These are phyloP conservation scores for Leptinotarsa haldemani DNA, from an alignment of 2,888 invertebrate species.

Conservation along the genomic window DNA sequence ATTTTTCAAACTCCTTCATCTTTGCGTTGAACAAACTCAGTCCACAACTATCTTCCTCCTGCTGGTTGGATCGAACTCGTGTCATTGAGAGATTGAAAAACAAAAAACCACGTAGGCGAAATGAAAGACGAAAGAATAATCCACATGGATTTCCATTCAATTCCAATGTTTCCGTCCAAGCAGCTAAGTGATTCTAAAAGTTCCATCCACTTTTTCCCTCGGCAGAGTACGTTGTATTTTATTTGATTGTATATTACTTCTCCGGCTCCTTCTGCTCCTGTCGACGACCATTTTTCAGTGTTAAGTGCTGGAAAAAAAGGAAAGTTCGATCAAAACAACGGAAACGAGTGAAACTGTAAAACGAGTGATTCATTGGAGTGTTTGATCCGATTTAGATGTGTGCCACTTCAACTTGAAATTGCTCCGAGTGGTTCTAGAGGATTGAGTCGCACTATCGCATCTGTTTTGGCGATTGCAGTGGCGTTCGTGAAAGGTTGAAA, in stretches of 20 bases:
- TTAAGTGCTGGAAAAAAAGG: not conserved
- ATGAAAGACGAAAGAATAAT: not conserved
- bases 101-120: not conserved
- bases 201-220: not conserved
- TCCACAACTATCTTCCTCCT: too few species aligned
- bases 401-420: conserved; percentile 14
- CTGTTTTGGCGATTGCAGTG: not conserved
- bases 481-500: not conserved
- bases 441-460: not conserved
- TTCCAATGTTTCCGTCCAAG: not conserved
- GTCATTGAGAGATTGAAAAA: too few species aligned
- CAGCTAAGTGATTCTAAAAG: not conserved
- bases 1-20: too few species aligned
- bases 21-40: too few species aligned
- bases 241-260: conserved; percentile 5
- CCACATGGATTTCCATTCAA: not conserved
- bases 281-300: not conserved
- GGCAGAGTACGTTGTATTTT: not conserved
- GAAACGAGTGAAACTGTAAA: not conserved
- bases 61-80: too few species aligned
- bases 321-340: not conserved
- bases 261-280: not conserved
- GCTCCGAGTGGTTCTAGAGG: not conserved
- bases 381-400: conserved; percentile 12
- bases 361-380: conserved; percentile 1